A percentile compares a stretch with the other conserved stretches of the same genome.
phyloP scores from a whole-genome alignment of 2,113 vertebrate species.

The Pitta sordida region DNA sequence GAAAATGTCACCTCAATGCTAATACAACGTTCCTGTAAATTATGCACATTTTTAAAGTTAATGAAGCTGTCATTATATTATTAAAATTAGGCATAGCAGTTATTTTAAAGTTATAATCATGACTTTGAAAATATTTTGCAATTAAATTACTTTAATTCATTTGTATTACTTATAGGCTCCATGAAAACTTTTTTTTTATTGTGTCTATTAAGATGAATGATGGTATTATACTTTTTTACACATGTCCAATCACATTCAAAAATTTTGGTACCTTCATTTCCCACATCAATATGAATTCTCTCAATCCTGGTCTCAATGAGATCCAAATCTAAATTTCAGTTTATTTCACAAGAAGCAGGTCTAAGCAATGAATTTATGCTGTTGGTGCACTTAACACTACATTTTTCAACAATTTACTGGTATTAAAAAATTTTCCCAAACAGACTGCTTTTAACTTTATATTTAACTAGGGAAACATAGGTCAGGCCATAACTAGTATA shows the following conservation, averaged over 20 bases:
- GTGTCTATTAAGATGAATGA: background rate
- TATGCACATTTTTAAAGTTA: constrained; percentile 44
- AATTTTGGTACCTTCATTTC: background rate
- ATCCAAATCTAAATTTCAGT: background rate
- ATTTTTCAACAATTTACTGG: background rate
- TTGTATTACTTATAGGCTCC: background rate
- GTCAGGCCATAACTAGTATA: background rate
- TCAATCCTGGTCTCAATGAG: background rate
- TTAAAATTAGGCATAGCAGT: constrained; percentile 14
- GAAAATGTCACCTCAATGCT: constrained; percentile 17
- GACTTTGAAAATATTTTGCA: constrained; percentile 20
- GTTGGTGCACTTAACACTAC: background rate
- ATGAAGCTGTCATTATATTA: constrained; percentile 32
- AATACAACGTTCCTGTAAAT: constrained; percentile 24
- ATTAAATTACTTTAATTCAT: background rate
- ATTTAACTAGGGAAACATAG: background rate
- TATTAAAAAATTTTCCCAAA: background rate
- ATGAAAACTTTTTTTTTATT: background rate
- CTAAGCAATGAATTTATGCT: background rate
- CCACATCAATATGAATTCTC: background rate
- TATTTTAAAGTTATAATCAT: background rate
- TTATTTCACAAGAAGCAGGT: background rate
- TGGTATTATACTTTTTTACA: background rate
- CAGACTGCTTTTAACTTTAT: background rate
- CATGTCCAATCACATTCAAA: background rate